Base-by-base conservation (phyloP, 2,797 vertebrate species). In the Enteromius paludinosus region DNA sequence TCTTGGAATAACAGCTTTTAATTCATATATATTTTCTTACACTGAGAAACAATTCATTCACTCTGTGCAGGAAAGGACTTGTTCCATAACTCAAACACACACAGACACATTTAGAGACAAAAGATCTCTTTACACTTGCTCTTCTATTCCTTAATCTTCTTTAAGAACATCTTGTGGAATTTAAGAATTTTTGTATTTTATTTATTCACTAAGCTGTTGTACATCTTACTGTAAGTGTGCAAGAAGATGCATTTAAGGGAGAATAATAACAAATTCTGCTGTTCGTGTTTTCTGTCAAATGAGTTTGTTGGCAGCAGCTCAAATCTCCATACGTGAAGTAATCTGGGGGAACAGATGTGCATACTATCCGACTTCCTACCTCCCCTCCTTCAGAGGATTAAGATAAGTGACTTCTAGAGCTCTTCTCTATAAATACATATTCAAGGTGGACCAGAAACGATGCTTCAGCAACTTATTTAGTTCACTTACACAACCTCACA, bases 151-250 rank as follows among this genome's bases (percentile, higher is more conserved):
- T 28, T 5, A 20, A 18, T 71, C 1, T 18, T 72, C 43, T 72
- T 33, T 14, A n/a, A 8, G 18, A 52, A 20, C 30, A 72, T 49
- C 9, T 71, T 30, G 52, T 82, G 87, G 86, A 86, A 78, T 83
- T 81, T 82, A 87, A 85, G 82, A 79, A 49, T 77, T 69, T 45
- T 9, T 66, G 43, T 38, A 14, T 65, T 41, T 83, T 23, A 74
- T 38, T 56, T 84, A 88, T 87, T 78, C 80, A 61, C 47, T 23
- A 85, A 88, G 82, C 69, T 87, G 10, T 62, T 62, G 25, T 47
- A 62, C 10, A 62, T 75, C 52, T 59, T n/a, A n/a, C n/a, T n/a
- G n/a, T 45, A 28, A 76, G 28, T 61, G 9, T 47, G 9, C 17
- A 76, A 30, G 11, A 30, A 73, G 1, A 33, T 73, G 74, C 56